These are phyloP conservation scores for Liodrosophila aerea DNA, from an alignment of 2,888 invertebrate species.

Conservation along the genomic window DNA sequence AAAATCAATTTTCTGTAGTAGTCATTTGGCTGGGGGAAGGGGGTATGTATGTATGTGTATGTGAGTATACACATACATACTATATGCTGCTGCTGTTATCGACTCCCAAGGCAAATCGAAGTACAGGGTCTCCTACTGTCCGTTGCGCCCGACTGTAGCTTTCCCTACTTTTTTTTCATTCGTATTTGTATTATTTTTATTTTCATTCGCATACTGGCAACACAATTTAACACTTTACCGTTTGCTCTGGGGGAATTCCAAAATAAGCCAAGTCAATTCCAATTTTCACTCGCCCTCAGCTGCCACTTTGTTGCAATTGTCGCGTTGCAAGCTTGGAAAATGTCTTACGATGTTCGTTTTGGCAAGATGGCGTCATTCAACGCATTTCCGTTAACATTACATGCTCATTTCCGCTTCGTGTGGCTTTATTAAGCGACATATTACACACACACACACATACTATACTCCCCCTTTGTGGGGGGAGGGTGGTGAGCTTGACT, in stretches of 20 bases:
- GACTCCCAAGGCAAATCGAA: too few relatives aligned
- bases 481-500: slow-evolving; percentile 33
- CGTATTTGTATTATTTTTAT: slow-evolving; percentile 17
- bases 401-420: slow-evolving; percentile 75
- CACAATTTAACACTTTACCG: slow-evolving; percentile 72
- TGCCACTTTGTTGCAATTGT: slow-evolving; percentile 20
- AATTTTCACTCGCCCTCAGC: slow-evolving; percentile 14
- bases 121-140: too few relatives aligned
- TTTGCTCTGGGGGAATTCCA: slow-evolving; percentile 44
- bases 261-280: slow-evolving; percentile 50
- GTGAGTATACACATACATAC: too few relatives aligned
- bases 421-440: slow-evolving; percentile 68
- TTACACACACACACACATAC: slow-evolving; percentile 12
- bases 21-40: too few relatives aligned
- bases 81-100: too few relatives aligned
- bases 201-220: slow-evolving; percentile 32
- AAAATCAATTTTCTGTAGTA: too few relatives aligned
- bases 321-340: slow-evolving; percentile 27
- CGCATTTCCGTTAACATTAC: slow-evolving; percentile 77
- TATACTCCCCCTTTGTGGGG: not conserved
- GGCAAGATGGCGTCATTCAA: slow-evolving; percentile 70
- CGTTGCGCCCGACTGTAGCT: too few relatives aligned
- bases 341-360: slow-evolving; percentile 42
- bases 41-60: too few relatives aligned
- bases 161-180: not conserved